phyloP scores from a whole-genome alignment of 1,140 invertebrate species.

The Nixonia krombeini region DNA sequence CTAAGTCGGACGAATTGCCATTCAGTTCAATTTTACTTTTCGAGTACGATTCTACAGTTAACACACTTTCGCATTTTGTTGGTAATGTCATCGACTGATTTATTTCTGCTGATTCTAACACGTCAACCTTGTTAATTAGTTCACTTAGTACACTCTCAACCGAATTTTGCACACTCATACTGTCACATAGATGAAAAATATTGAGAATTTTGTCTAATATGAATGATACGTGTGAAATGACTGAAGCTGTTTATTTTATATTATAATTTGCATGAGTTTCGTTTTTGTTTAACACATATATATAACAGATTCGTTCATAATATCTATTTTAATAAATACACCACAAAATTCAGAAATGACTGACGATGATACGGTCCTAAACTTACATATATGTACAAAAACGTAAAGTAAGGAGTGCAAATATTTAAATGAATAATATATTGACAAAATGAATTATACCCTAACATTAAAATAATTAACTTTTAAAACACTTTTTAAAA shows the following conservation, averaged over 20 bases:
- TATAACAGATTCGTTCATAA: too few species aligned
- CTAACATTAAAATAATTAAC: too few species aligned
- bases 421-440: too few species aligned
- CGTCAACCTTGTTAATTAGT: slow-evolving; percentile 51
- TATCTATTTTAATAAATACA: slow-evolving; percentile 31
- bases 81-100: slow-evolving; percentile 13
- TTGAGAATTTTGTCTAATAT: too few species aligned
- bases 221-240: too few species aligned
- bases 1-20: slow-evolving; percentile 27
- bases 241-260: slow-evolving; percentile 45
- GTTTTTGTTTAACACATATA: slow-evolving; percentile 2
- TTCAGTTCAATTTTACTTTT: background rate
- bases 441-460: slow-evolving; percentile 26
- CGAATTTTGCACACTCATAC: slow-evolving; percentile 5
- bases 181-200: too few species aligned
- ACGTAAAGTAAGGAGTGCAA: slow-evolving; percentile 8
- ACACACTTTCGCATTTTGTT: too few species aligned
- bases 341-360: slow-evolving; percentile 8
- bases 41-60: background rate
- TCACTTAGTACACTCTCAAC: slow-evolving; percentile 33
- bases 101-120: too few species aligned
- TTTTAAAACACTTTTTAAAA: slow-evolving; percentile 35
- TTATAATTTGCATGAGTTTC: slow-evolving; percentile 6
- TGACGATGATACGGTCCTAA: slow-evolving; percentile 9
- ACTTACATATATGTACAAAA: slow-evolving; percentile 37